A percentile compares a stretch with the other conserved stretches of the same genome.
Evolutionary conservation across 2,113 vertebrate genomes (phyloP).

Genomic region (Ibidorhyncha struthersii): DNA sequence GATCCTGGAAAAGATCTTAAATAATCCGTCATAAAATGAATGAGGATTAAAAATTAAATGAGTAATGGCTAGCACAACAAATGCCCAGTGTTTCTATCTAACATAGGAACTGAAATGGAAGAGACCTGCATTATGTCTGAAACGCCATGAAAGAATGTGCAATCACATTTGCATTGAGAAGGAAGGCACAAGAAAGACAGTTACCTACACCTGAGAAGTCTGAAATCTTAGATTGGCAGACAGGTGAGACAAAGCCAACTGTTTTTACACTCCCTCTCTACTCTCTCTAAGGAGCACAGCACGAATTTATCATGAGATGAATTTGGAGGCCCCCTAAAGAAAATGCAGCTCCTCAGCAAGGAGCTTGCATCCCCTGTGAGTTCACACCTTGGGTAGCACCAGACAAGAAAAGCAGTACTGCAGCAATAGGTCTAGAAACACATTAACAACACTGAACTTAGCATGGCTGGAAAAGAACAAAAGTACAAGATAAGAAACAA

Average conservation of each 20-base stretch:
- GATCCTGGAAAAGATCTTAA: background rate
- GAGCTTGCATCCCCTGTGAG: background rate
- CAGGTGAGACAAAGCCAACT: background rate
- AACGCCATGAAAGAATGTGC: background rate
- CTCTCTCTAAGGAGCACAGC: background rate
- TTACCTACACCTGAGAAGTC: background rate
- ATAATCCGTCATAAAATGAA: background rate
- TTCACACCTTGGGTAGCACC: accelerated
- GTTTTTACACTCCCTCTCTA: background rate
- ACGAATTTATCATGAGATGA: background rate
- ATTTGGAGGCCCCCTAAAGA: background rate
- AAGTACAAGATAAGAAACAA: background rate
- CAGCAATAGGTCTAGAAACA: background rate
- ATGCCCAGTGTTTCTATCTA: background rate
- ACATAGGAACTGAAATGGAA: background rate
- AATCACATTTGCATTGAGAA: background rate
- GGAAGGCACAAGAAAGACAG: background rate
- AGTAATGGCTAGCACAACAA: background rate
- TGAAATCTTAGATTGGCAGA: background rate
- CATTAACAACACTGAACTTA: background rate
- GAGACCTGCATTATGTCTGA: background rate
- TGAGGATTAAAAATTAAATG: background rate
- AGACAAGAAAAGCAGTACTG: background rate
- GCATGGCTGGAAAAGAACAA: background rate
- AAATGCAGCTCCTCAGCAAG: background rate